Evolutionary conservation across 2,113 vertebrate genomes (phyloP), one percentile per base, ranked within the genome.

Genomic region (Embiotoca jacksoni): DNA sequence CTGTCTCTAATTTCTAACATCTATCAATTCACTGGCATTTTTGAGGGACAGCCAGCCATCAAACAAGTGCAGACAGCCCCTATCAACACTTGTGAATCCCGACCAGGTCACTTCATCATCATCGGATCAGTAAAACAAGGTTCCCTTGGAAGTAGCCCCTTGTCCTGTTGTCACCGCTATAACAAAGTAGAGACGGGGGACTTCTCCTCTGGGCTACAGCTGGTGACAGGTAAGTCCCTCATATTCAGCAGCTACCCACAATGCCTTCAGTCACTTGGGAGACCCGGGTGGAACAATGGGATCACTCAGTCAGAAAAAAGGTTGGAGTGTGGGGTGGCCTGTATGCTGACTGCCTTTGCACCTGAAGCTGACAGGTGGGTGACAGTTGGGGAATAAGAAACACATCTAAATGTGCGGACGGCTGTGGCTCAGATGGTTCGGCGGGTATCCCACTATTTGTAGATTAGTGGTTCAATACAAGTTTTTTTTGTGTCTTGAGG

Each of bases 141-240:
- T 84, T 68, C 78, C 53, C 50, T 81, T 89, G 78, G 88, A 93
- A 81, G 85, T 71, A 32, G 67, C 72, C 58, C 62, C 84, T 84
- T 88, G 87, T 91, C 69, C 59, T 74, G 5, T 76, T 64, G 66
- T 87, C 89, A 80, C 80, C 57, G 70, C 59, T 49, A 49, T 76
- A 84, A 78, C 72, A 87, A 68, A 83, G 71, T 74, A 65, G 79
- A 88, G 78, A 86, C 57, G 72, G 88, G 36, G 72, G 44, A 81
- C 86, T 75, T 72, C 75, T 92, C 82, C 89, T 89, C 10, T 44
- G 65, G 85, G 86, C 78, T 73, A 78, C 33, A 66, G 63, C 66
- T 90, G 91, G 73, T 91, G 90, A 94, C 91, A 92, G 92, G 79
- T 67, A 88, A 72, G 80, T 80, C 83, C 86, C 80, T 80, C 65